Evolutionary conservation across 2,888 invertebrate genomes (phyloP), one percentile per base, ranked within the genome.

Genomic region (Thymelicus lineola): DNA sequence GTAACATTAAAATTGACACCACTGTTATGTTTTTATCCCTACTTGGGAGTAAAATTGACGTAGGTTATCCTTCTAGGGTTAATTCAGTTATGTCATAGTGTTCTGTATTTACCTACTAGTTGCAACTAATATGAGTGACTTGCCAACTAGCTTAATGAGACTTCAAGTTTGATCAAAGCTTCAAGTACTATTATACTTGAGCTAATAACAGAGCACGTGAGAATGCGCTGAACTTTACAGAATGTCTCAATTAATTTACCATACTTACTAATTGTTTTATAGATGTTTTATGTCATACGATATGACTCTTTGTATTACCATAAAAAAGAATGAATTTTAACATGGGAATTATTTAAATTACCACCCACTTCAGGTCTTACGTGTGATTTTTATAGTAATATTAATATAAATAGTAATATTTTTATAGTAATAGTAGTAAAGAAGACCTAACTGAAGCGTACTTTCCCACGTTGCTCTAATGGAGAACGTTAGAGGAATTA

Each of bases 121-220:
- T 38, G 38, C 9, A 38, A 53, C 17, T n/a, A 0, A 53, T 17
- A 50, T 17, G n/a, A 17, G 36, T 48, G 48, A 64, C 53, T 64
- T 64, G 28, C 15, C 38, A 64, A 64, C 53, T 53, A 64, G 63
- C 63, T 55, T 38, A 64, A 42, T 64, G 63, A 64, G 55, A 64
- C 38, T 55, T 55, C 15, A 64, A 20, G 53, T 55, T 42, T 64
- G 53, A 53, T 64, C 35, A 53, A 17, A 64, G 53, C 63, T 42
- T 20, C 38, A 0, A 50, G 17, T 50, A 50, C 12, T 7, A 10
- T 12, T 42, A 42, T 17, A 64, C 38, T 53, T n/a, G 50, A 42
- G 5, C 15, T 53, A 53, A 64, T 38, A 53, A 17, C 20, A 42
- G 42, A 5, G 62, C 20, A 61, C 36, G 12, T n/a, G 53, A 42